Conservation (phyloP, 1,140 invertebrate genomes). For the Archivesica marissinica region DNA sequence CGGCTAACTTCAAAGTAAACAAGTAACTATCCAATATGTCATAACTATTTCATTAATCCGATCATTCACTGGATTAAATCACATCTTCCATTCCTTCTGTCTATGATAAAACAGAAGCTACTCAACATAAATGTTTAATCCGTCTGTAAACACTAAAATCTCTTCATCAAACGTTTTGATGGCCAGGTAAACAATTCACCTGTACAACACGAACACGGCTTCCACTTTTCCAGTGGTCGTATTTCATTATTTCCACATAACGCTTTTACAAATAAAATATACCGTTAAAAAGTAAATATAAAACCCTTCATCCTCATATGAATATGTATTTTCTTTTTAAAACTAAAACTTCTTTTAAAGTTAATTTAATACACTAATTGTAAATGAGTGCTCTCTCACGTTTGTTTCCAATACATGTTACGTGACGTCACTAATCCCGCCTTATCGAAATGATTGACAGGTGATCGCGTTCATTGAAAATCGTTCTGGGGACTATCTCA, state of each 20-base stretch:
- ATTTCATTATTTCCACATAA: not conserved
- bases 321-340: conserved; percentile 12
- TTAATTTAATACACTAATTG: not conserved
- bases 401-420: conserved; percentile 52
- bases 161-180: conserved; percentile 54
- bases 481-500: conserved; percentile 3
- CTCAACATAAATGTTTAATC: conserved; percentile 37
- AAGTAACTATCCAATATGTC: not conserved
- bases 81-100: conserved; percentile 7
- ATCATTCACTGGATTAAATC: conserved; percentile 39
- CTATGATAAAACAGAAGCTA: conserved; percentile 54
- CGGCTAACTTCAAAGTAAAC: conserved; percentile 25
- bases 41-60: conserved; percentile 50
- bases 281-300: not conserved
- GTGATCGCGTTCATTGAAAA: conserved; percentile 28
- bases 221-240: not conserved
- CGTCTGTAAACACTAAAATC: conserved; percentile 53
- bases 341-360: conserved; percentile 8
- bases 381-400: conserved; percentile 9
- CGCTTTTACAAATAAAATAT: not conserved
- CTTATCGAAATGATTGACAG: conserved; percentile 49
- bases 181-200: conserved; percentile 45
- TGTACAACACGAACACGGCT: conserved; percentile 41
- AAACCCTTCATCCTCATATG: not conserved
- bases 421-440: conserved; percentile 51